These are phyloP conservation scores for Stercorarius parasiticus DNA, from an alignment of 2,113 vertebrate genomes.

Conservation along the genomic window DNA sequence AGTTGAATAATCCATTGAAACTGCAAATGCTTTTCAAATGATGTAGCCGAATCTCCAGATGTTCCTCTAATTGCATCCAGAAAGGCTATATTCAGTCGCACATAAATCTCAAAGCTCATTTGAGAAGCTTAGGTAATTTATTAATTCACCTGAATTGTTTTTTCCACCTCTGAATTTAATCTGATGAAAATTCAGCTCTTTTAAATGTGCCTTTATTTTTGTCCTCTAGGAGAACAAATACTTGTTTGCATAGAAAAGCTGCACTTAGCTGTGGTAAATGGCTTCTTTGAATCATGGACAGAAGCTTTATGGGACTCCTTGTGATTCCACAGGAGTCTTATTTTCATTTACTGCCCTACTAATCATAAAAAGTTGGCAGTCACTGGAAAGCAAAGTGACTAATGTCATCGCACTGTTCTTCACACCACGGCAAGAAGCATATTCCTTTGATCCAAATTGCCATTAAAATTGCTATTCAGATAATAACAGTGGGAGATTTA, in stretches of 20 bases:
- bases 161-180: conserved; percentile 22
- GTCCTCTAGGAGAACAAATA: conserved; percentile 19
- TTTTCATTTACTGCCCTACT: conserved; percentile 53
- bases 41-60: conserved; percentile 11
- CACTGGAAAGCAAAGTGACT: conserved; percentile 36
- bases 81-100: neutral
- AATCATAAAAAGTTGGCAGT: conserved; percentile 46
- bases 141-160: conserved; percentile 52
- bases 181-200: conserved; percentile 7
- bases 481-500: conserved; percentile 19
- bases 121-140: neutral
- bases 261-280: conserved; percentile 24
- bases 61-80: conserved; percentile 34
- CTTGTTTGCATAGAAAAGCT: conserved; percentile 20
- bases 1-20: conserved; percentile 23
- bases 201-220: conserved; percentile 8
- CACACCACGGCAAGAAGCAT: neutral
- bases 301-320: conserved; percentile 47
- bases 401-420: conserved; percentile 21
- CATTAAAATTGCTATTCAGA: conserved; percentile 3
- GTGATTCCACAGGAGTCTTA: conserved; percentile 29
- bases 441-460: conserved; percentile 41
- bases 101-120: conserved; percentile 22
- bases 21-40: neutral
- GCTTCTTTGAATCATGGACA: conserved; percentile 25